Evolutionary conservation across 2,113 vertebrate species (phyloP), one percentile per base, ranked within the genome.

Genomic region (Orthochromis malagaraziensis): DNA sequence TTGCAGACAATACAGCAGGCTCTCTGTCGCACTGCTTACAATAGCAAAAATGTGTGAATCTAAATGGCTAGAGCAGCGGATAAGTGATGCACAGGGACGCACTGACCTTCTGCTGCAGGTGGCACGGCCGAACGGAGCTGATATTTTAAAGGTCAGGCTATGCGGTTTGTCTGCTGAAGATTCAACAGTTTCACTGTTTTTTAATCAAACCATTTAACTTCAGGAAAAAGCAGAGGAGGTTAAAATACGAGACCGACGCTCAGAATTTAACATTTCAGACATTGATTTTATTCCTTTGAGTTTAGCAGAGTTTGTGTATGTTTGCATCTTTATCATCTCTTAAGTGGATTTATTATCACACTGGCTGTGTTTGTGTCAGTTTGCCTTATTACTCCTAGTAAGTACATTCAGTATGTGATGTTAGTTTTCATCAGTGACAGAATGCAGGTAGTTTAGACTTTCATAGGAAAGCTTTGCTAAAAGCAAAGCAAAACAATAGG

Each of bases 401-500:
- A 51, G 45, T 77, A 3, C 45, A 49, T 51, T 77, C 26, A 31
- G 26, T 31, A 8, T 77, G 70, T 49, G 16, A 75, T 47, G 17
- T 1, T 77, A 17, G 24, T 13, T 53, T 33, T 68, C 17, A 16
- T 81, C 73, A 33, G 5, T 5, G 4, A 40, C 60, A 33, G 24
- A 85, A 19, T 1, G 5, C 47, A 86, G 60, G 88, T 31, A 60
- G 68, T 60, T 84, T 49, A 55, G 81, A 81, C 65, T 60, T 89
- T 57, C 31, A 19, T 11, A 13, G 89, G 86, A 91, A 86, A 90
- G 70, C 4, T 81, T 81, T 60, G 81, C 51, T 31, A 31, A 38
- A 68, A 96, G 94, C 96, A 95, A 26, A 80, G 17, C 81, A 81
- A 84, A 93, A 96, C 95, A 96, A 96, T 95, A 73, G 91, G 87